Evolutionary conservation across 2,797 vertebrate species (phyloP), one percentile per base, ranked within the genome.

Genomic region (Myioborus miniatus): DNA sequence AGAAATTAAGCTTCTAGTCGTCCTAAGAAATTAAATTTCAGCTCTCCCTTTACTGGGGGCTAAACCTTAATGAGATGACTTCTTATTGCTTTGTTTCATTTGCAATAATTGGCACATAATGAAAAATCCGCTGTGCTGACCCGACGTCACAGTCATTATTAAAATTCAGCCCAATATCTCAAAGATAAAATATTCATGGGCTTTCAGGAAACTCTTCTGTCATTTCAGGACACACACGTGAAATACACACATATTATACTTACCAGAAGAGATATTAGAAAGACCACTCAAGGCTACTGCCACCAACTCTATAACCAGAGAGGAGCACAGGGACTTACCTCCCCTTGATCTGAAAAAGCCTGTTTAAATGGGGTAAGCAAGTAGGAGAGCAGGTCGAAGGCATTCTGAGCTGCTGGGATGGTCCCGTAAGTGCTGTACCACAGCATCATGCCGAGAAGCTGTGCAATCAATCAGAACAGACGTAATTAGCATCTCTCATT

Each of bases 391-490:
- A 99, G 96, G 95, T 99, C 98, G 92, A 99, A 98, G 97, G 98
- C 98, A 95, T 99, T 99, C 97, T 99, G 98, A 90, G 98, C 95
- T 95, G 98, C 98, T 64, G 98, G 98, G 97, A 98, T 92, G 30
- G 98, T 98, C 93, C 98, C 98, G 0, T 98, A 99, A 97, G 98
- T 98, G 91, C 99, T 98, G 93, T 98, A 93, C 95, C 99, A 98
- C 94, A 99, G 98, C 97, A 99, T 98, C 94, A 98, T 92, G 97
- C 98, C 98, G 97, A 99, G 98, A 53, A 99, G 98, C 99, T 99
- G 94, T 60, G 89, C 96, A 96, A 96, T 97, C 95, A 96, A 93
- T 81, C 96, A 93, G 93, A 96, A 94, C 94, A 95, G 67, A 91
- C 11, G 56, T 84, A 94, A 97, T 93, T 67, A 97, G 83, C 67